Conservation (phyloP, 1,140 invertebrate species). For the Hyles vespertilio region DNA sequence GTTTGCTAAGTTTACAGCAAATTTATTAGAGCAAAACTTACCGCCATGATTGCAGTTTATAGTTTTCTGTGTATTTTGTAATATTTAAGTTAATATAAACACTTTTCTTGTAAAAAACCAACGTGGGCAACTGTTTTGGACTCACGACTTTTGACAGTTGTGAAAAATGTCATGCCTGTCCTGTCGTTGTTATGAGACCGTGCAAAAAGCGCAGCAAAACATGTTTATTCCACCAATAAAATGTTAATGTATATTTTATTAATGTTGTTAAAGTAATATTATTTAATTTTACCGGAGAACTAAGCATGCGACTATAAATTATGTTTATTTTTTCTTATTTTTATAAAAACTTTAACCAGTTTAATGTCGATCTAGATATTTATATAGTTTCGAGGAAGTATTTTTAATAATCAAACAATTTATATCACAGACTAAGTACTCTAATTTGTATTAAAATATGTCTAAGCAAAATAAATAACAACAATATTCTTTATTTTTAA, state of each 20-base stretch:
- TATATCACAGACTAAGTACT: neutral
- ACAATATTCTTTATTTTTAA: neutral
- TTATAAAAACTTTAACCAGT: no score
- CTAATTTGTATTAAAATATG: neutral
- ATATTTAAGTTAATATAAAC: conserved; percentile 2
- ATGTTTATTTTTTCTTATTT: no score
- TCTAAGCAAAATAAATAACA: neutral
- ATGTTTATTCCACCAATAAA: no score
- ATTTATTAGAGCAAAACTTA: conserved; percentile 29
- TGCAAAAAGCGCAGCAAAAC: no score
- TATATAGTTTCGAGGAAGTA: no score
- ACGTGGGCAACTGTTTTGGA: conserved; percentile 15
- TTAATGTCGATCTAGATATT: no score
- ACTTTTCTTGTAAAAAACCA: conserved; percentile 18
- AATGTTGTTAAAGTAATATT: no score
- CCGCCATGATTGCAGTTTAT: conserved; percentile 38
- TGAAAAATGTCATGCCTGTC: neutral
- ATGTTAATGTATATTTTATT: no score
- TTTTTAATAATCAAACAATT: no score
- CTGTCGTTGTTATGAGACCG: no score
- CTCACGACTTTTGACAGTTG: conserved; percentile 10
- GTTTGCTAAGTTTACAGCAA: neutral
- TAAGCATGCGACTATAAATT: no score
- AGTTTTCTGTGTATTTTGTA: neutral
- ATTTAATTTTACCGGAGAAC: no score